A percentile compares a stretch with the other conserved stretches of the same genome.
Evolutionary conservation across 2,797 vertebrate genomes (phyloP).

Genomic region (Lacerta bilineata): DNA sequence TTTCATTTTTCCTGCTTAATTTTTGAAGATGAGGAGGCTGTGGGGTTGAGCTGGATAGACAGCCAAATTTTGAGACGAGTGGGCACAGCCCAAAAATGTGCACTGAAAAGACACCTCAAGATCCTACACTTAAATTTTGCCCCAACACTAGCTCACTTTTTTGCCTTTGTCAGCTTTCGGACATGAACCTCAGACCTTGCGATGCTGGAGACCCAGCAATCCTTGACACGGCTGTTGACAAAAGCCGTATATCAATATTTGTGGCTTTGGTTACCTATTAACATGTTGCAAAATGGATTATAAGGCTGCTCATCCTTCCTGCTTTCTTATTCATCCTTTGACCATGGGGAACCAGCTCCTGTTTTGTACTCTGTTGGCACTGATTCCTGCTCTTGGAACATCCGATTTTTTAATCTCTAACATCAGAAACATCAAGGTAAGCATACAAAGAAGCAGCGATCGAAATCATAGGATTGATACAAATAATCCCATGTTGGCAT

Average conservation of each 20-base stretch:
- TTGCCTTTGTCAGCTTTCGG: too few relatives aligned
- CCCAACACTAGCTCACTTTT: too few relatives aligned
- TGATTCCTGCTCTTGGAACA: constrained; percentile 4
- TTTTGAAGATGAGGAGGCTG: too few relatives aligned
- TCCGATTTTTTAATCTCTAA: constrained; percentile 22
- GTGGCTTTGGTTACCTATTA: constrained; percentile 11
- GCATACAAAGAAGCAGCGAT: neutral
- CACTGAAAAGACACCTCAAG: too few relatives aligned
- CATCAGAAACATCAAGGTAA: constrained; percentile 36
- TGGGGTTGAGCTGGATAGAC: too few relatives aligned
- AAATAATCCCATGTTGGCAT: neutral
- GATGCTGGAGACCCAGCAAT: neutral
- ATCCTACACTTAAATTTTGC: too few relatives aligned
- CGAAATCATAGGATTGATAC: neutral
- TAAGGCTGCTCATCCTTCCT: neutral
- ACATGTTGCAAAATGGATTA: neutral
- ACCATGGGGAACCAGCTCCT: constrained; percentile 12
- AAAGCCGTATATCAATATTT: constrained; percentile 9
- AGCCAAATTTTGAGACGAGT: too few relatives aligned
- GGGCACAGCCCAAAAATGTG: too few relatives aligned
- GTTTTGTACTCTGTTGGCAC: constrained; percentile 10
- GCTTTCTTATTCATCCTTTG: neutral
- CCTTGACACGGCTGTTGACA: neutral
- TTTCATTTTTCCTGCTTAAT: too few relatives aligned
- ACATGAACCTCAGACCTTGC: neutral